Percentiles rank a stretch among this genome's conserved stretches.
These are phyloP conservation scores for Desoria tigrina DNA, from an alignment of 2,888 invertebrate genomes.

Conservation along the genomic window DNA sequence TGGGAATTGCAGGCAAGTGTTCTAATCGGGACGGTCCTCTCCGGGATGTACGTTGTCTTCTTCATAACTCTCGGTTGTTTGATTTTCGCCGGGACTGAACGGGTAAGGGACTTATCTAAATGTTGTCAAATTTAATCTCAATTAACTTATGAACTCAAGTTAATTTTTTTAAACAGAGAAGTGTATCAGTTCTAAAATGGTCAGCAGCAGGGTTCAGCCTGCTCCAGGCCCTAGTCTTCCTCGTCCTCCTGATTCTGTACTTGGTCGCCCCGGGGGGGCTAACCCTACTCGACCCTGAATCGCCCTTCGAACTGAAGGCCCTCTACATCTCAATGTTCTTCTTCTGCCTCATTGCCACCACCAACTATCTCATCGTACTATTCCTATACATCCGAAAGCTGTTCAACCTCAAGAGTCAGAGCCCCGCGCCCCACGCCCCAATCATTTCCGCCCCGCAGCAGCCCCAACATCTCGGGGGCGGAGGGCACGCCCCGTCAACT, in stretches of 20 bases:
- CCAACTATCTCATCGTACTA: conserved; percentile 36
- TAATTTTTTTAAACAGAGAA: conserved; percentile 19
- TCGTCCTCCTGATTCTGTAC: conserved; percentile 33
- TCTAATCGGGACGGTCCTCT: conserved; percentile 24
- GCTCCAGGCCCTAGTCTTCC: conserved; percentile 39
- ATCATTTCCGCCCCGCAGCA: conserved; percentile 33
- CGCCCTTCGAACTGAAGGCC: conserved; percentile 24
- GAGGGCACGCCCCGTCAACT: conserved; percentile 24
- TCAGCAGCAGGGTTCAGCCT: conserved; percentile 37
- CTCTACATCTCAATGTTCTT: conserved; percentile 29
- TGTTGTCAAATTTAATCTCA: not conserved
- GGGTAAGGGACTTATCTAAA: conserved; percentile 29
- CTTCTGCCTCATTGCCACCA: conserved; percentile 36
- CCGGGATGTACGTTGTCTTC: conserved; percentile 32
- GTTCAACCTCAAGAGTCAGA: conserved; percentile 27
- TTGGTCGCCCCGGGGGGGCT: conserved; percentile 34
- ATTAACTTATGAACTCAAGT: not conserved
- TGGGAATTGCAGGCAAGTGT: conserved; percentile 37
- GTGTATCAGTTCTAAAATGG: conserved; percentile 38
- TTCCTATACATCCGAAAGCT: conserved; percentile 36
- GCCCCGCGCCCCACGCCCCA: conserved; percentile 19
- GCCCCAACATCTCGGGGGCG: not conserved
- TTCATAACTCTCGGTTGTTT: conserved; percentile 35
- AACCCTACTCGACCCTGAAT: conserved; percentile 20
- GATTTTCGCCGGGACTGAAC: conserved; percentile 38